phyloP scores from a whole-genome alignment of 2,113 vertebrate genomes.

The Mustelus asterias region DNA sequence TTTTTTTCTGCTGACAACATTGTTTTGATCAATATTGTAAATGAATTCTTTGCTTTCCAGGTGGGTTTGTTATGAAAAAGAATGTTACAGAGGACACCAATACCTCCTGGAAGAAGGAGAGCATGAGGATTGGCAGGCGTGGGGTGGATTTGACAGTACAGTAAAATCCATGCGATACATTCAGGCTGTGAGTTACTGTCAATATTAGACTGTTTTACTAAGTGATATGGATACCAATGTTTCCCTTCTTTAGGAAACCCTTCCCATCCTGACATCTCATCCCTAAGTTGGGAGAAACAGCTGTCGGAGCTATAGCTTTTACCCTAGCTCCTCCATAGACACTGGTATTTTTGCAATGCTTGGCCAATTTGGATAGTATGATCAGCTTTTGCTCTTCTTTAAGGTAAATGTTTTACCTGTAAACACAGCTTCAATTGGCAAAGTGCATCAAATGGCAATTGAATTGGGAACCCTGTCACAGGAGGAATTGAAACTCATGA shows the following conservation, averaged over 20 bases:
- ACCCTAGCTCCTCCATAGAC: background rate
- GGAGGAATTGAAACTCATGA: background rate
- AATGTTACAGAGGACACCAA: constrained; percentile 69
- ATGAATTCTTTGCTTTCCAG: constrained; percentile 49
- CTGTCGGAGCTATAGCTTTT: background rate
- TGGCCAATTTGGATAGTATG: background rate
- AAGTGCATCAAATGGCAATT: background rate
- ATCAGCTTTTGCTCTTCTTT: background rate
- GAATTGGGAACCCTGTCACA: background rate
- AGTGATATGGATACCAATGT: background rate
- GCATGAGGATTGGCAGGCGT: constrained; percentile 56
- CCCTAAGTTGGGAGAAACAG: background rate
- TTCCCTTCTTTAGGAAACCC: background rate
- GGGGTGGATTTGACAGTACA: constrained; percentile 48
- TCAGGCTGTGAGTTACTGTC: constrained; percentile 64
- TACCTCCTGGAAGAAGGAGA: constrained; percentile 76
- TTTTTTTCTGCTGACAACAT: background rate
- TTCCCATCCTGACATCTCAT: background rate
- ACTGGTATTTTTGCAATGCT: background rate
- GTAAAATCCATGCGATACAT: constrained; percentile 70
- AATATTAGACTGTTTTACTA: background rate
- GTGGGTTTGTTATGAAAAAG: constrained; percentile 73
- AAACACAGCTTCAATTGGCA: background rate
- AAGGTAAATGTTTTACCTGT: background rate
- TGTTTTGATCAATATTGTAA: constrained; percentile 22